Evolutionary conservation across 1,140 invertebrate species (phyloP).

Genomic region (Drosophila tristis): DNA sequence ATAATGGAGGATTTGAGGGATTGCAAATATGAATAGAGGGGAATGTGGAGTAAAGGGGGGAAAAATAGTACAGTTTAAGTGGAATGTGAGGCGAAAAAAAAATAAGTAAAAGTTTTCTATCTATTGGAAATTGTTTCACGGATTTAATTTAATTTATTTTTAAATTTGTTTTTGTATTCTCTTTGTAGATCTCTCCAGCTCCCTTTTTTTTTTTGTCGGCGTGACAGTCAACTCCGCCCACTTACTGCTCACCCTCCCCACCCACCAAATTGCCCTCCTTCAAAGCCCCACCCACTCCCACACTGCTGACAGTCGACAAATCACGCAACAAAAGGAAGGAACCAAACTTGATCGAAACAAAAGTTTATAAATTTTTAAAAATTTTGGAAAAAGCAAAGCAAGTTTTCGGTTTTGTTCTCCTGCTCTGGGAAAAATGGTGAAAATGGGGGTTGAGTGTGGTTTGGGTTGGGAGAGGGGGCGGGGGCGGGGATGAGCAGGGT

Average conservation of each 20-base stretch:
- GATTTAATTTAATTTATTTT: too few relatives aligned
- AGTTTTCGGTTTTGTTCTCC: neutral
- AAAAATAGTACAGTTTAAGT: too few relatives aligned
- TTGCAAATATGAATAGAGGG: too few relatives aligned
- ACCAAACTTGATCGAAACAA: slow-evolving; percentile 63
- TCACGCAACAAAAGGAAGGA: slow-evolving; percentile 44
- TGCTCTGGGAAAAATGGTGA: neutral
- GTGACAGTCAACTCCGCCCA: slow-evolving; percentile 15
- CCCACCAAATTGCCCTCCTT: neutral
- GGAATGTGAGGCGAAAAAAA: too few relatives aligned
- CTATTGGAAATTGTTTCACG: too few relatives aligned
- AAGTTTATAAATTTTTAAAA: slow-evolving; percentile 65
- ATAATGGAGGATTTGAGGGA: too few relatives aligned
- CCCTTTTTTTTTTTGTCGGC: neutral
- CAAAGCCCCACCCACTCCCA: neutral
- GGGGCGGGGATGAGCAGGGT: neutral
- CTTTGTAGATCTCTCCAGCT: neutral
- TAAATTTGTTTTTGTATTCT: too few relatives aligned
- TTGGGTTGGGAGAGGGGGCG: neutral
- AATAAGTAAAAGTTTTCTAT: too few relatives aligned
- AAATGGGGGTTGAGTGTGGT: slow-evolving; percentile 1
- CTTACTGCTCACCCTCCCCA: neutral
- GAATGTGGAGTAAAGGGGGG: too few relatives aligned
- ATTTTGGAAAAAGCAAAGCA: slow-evolving; percentile 26
- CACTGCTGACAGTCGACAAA: slow-evolving; percentile 58